Evolutionary conservation across 92 coral and sea anemone genomes (phyloP).

Genomic region (Metridium senile): DNA sequence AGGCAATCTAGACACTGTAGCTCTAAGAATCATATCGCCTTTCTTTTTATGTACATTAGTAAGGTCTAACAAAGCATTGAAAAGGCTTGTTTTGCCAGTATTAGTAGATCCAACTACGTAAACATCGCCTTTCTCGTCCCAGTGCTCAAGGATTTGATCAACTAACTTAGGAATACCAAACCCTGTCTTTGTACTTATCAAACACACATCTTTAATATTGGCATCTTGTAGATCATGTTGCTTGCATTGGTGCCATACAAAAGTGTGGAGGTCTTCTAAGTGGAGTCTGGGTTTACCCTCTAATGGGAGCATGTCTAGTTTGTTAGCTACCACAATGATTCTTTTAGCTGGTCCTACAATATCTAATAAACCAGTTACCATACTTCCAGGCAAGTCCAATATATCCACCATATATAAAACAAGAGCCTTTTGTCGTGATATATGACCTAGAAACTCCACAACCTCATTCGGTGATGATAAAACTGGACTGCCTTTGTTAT

Average conservation of each 20-base stretch:
- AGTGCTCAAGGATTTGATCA: slow-evolving; percentile 60
- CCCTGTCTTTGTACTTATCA: slow-evolving; percentile 90
- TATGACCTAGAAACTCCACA: slow-evolving; percentile 57
- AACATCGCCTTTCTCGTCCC: slow-evolving; percentile 87
- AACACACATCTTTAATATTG: slow-evolving; percentile 67
- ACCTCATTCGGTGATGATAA: slow-evolving; percentile 50
- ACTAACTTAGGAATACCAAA: slow-evolving; percentile 81
- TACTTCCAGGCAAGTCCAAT: slow-evolving; percentile 82
- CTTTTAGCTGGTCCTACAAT: slow-evolving; percentile 92
- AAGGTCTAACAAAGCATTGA: slow-evolving; percentile 82
- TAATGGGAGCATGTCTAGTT: slow-evolving; percentile 82
- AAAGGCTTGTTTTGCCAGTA: slow-evolving; percentile 88
- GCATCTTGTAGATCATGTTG: slow-evolving; percentile 79
- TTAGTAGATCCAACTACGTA: slow-evolving; percentile 88
- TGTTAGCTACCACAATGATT: slow-evolving; percentile 84
- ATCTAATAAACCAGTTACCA: slow-evolving; percentile 61
- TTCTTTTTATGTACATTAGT: slow-evolving; percentile 70
- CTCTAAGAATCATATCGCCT: slow-evolving; percentile 84
- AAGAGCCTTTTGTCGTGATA: slow-evolving; percentile 75
- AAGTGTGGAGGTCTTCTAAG: slow-evolving; percentile 49
- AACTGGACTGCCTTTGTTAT: slow-evolving; percentile 70
- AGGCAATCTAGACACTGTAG: slow-evolving; percentile 82
- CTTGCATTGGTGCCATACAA: slow-evolving; percentile 48
- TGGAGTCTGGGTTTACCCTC: slow-evolving; percentile 76
- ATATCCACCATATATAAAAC: slow-evolving; percentile 83